Evolutionary conservation across 2,797 vertebrate genomes (phyloP).

Genomic region (Eulemur mongoz): DNA sequence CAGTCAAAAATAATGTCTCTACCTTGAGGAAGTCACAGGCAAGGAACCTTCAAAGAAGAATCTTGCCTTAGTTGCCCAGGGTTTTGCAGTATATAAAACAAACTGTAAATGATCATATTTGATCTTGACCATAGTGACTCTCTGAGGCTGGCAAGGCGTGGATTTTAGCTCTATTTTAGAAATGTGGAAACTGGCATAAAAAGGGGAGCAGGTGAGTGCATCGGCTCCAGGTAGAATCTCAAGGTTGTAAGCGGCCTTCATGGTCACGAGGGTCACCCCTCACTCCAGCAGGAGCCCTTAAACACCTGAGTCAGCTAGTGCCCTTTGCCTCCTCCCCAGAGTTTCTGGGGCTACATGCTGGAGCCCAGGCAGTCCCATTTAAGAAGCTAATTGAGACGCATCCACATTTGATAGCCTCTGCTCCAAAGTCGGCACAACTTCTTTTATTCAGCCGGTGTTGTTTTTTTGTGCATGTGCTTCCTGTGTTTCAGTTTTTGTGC

Average conservation of each 20-base stretch:
- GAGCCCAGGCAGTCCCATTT: not conserved
- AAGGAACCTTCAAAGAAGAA: not conserved
- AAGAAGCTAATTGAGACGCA: not conserved
- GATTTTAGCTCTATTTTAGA: not conserved
- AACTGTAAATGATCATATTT: slow-evolving; percentile 25
- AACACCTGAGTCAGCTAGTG: not conserved
- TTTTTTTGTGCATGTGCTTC: not conserved
- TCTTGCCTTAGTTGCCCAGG: not conserved
- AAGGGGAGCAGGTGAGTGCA: not conserved
- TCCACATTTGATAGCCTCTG: not conserved
- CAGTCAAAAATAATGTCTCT: not conserved
- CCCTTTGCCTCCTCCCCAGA: not conserved
- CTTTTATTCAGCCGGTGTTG: not conserved
- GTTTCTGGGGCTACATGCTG: not conserved
- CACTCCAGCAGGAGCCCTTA: not conserved
- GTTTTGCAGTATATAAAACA: slow-evolving; percentile 3
- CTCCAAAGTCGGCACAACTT: not conserved
- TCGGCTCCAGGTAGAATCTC: not conserved
- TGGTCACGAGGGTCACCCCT: not conserved
- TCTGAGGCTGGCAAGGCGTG: not conserved
- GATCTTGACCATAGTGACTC: not conserved
- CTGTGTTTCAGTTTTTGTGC: not conserved
- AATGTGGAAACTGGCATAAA: not conserved
- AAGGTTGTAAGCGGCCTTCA: not conserved
- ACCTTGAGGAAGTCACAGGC: not conserved